Base-by-base conservation (phyloP, 2,797 vertebrate genomes). In the Chiroxiphia lanceolata region DNA sequence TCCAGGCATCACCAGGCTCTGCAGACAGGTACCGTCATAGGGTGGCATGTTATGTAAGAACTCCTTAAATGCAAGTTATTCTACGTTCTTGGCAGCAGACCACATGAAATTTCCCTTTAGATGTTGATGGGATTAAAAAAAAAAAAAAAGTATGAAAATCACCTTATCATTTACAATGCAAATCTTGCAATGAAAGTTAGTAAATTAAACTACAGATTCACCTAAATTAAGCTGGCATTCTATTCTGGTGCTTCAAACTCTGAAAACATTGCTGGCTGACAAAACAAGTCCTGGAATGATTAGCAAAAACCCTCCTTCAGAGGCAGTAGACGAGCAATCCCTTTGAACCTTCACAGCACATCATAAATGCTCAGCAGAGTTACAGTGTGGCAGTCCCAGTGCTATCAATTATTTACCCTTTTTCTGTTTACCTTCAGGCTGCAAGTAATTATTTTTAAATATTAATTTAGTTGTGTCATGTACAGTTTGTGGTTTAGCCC, bases 361-460 rank as follows among this genome's bases (percentile, higher is more conserved):
- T 96, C 94, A 95, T 90, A 94, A 97, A 95, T 26, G 91, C 92
- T 95, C 93, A 81, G 93, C 97, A 98, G 98, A 97, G 97, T 98
- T 98, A 97, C 98, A 92, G 91, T 96, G 97, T 97, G 82, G 93
- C 85, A 93, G 97, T 97, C 97, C 97, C 98, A 96, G 94, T 96
- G 98, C 98, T 98, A 98, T 98, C 98, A 98, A 98, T 98, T 98
- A 98, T 98, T 98, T 98, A 98, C 97, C 98, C 97, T 96, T 97
- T 98, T 97, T 96, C 97, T 97, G 97, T 98, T 98, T 98, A 97
- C 98, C 98, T 98, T 98, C 96, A 90, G 98, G 98, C 98, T 97
- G 97, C 97, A 97, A 97, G 98, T 98, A 98, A 98, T 98, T 98
- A 98, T 98, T 98, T 98, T 98, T 98, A 99, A 98, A 99, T 98